Conservation (phyloP, 2,113 vertebrate genomes). For the Syrrhaptes paradoxus region DNA sequence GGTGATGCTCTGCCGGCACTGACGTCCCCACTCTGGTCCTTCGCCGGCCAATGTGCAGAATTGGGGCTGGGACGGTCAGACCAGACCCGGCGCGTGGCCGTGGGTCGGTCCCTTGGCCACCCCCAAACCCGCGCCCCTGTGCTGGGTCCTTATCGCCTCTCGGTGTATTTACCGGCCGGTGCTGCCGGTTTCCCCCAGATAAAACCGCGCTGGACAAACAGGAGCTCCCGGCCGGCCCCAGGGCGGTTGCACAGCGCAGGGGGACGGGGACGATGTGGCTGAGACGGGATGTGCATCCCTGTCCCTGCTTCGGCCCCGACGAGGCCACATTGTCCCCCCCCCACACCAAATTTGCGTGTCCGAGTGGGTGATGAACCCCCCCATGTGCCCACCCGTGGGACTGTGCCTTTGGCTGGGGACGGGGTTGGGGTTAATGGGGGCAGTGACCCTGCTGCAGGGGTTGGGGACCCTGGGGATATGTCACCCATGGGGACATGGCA, state of each 20-base stretch:
- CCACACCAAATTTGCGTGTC: rapidly evolving
- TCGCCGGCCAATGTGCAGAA: not conserved
- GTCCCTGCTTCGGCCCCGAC: not conserved
- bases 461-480: rapidly evolving
- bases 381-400: not conserved
- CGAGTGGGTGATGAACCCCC: rapidly evolving
- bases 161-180: not conserved
- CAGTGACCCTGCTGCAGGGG: not conserved
- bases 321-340: not conserved
- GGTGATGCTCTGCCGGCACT: rapidly evolving
- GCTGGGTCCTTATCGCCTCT: not conserved
- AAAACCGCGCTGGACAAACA: slow-evolving; percentile 32
- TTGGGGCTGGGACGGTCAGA: not conserved
- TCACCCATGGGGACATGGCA: rapidly evolving
- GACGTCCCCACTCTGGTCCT: not conserved
- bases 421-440: too few relatives aligned
- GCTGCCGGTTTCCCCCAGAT: not conserved
- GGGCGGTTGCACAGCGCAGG: not conserved
- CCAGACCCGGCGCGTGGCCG: rapidly evolving
- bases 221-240: not conserved
- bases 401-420: not conserved
- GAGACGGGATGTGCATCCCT: not conserved
- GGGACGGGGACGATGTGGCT: not conserved
- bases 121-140: not conserved
- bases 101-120: not conserved